Evolutionary conservation across 2,113 vertebrate species (phyloP), one percentile per base, ranked within the genome.

Genomic region (Beaufortia kweichowensis): DNA sequence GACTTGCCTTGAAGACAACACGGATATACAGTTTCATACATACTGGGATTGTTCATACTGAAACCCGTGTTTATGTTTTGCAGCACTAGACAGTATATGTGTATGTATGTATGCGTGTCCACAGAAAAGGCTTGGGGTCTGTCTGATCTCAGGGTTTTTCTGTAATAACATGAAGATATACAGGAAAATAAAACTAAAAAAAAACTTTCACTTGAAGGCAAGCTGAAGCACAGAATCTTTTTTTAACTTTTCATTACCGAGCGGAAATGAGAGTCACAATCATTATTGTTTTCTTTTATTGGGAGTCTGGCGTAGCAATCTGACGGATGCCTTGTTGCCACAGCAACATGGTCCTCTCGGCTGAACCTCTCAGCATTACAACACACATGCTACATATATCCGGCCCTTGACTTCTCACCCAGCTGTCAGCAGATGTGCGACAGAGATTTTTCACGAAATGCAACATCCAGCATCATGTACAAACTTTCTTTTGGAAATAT

Each of bases 281-380:
- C 48, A 61, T 69, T 68, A 50, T 69, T 67, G 70, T 72, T 73
- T 73, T 59, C 61, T 79, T n/a, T 41, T 77, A 57, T 33, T 77
- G 64, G 15, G 26, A 56, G 23, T 29, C 50, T 76, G 48, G 19
- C n/a, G 23, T 56, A 35, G 11, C 2, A 2, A 14, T 69, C 41
- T 77, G 75, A 77, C 14, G 21, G 59, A 69, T 31, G 15, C 56
- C 75, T 46, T 77, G 65, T 77, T 77, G 48, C 65, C 75, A 77
- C 75, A 69, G 75, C 75, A 76, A 76, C 75, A 43, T 39, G 23
- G 61, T 50, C n/a, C 33, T 56, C 50, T 69, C 31, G 24, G 19
- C 19, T 7, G 48, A 17, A 23, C 28, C 14, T 31, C n/a, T 63
- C 8, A 63, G 35, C 39, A 41, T 2, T 21, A 28, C 35, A 28